phyloP scores from a whole-genome alignment of 2,113 vertebrate species.

The Xiphophorus maculatus region DNA sequence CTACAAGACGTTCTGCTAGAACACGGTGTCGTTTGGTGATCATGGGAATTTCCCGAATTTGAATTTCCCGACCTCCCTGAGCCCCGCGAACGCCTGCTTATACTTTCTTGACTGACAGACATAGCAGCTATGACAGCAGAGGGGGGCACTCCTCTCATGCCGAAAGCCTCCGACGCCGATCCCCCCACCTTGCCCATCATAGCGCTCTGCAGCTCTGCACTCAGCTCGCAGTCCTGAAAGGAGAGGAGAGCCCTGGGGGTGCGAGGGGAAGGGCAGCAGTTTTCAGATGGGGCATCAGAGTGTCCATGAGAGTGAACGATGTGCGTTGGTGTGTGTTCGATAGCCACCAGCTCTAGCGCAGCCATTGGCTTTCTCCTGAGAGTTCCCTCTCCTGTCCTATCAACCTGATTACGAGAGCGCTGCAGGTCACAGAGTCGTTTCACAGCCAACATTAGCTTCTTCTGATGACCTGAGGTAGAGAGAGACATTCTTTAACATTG shows the following conservation, averaged over 20 bases:
- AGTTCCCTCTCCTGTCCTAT: conserved; percentile 74
- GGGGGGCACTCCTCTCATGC: conserved; percentile 73
- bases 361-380: conserved; percentile 76
- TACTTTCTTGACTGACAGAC: conserved; percentile 92
- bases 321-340: conserved; percentile 74
- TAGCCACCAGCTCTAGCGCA: conserved; percentile 86
- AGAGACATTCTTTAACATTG: background rate
- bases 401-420: conserved; percentile 78
- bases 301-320: conserved; percentile 58
- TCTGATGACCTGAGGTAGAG: conserved; percentile 88
- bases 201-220: conserved; percentile 88
- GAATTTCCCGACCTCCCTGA: conserved; percentile 74
- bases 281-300: conserved; percentile 2
- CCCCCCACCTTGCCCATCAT: conserved; percentile 75
- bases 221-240: conserved; percentile 93
- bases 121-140: conserved; percentile 74
- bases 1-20: conserved; percentile 63
- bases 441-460: conserved; percentile 95
- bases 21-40: conserved; percentile 60
- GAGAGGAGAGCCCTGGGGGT: conserved; percentile 84
- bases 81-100: conserved; percentile 86
- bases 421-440: conserved; percentile 91
- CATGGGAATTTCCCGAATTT: conserved; percentile 70
- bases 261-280: conserved; percentile 73
- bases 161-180: conserved; percentile 52